Conservation (phyloP, 2,113 vertebrate genomes). For the Piaya cayana region DNA sequence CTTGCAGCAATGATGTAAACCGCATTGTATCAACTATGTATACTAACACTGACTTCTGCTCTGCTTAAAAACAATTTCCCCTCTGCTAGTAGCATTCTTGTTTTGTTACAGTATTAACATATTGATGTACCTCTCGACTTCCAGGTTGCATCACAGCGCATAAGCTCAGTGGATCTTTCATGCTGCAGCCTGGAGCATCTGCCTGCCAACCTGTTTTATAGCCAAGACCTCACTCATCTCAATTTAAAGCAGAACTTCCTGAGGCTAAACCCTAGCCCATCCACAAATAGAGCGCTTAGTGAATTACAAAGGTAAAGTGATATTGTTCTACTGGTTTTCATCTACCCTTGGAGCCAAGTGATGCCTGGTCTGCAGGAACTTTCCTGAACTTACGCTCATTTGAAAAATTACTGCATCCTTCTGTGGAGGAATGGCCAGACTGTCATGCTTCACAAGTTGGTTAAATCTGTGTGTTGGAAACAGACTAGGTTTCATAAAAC, state of each 20-base stretch:
- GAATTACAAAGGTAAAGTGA: constrained; percentile 90
- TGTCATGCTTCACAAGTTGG: not conserved
- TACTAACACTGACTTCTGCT: not conserved
- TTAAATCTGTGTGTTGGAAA: not conserved
- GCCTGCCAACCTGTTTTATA: constrained; percentile 95
- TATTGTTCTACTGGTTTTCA: not conserved
- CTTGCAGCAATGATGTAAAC: not conserved
- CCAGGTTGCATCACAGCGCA: constrained; percentile 95
- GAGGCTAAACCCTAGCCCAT: constrained; percentile 71
- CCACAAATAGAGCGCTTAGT: constrained; percentile 80
- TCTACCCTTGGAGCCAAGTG: not conserved
- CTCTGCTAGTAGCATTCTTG: not conserved
- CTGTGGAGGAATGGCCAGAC: not conserved
- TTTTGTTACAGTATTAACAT: not conserved
- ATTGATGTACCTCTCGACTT: not conserved
- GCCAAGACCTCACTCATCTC: constrained; percentile 98
- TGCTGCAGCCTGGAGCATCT: constrained; percentile 96
- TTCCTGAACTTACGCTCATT: not conserved
- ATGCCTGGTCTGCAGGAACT: not conserved
- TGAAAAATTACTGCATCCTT: not conserved
- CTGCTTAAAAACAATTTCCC: not conserved
- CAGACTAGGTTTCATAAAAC: not conserved
- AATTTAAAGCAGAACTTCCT: constrained; percentile 98
- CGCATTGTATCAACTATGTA: not conserved
- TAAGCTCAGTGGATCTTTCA: constrained; percentile 96